phyloP scores from a whole-genome alignment of 2,888 invertebrate species.

The Melieria omissa region DNA sequence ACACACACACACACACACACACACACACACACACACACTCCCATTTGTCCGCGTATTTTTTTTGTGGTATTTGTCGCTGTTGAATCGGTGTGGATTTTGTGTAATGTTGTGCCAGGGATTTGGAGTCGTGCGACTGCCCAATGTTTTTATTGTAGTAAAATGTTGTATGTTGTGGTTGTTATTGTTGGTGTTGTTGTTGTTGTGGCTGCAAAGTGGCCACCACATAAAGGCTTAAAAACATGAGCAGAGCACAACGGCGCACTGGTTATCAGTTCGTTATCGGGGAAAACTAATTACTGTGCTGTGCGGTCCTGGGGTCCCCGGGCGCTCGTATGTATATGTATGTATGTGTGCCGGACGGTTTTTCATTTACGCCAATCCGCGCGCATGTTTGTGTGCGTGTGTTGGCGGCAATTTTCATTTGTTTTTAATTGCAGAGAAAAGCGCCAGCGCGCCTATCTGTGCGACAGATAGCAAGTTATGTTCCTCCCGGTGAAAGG shows the following conservation, averaged over 20 bases:
- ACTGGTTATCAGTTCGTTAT: constrained; percentile 59
- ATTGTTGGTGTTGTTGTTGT: constrained; percentile 19
- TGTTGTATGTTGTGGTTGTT: background rate
- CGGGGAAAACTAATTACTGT: constrained; percentile 62
- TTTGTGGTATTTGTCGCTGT: constrained; percentile 32
- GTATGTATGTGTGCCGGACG: background rate
- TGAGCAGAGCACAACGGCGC: constrained; percentile 17
- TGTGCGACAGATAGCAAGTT: background rate
- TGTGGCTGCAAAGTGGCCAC: constrained; percentile 17
- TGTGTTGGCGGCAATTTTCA: constrained; percentile 48
- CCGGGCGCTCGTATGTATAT: constrained; percentile 21
- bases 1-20: too few species aligned
- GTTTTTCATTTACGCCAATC: background rate
- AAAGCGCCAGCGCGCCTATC: constrained; percentile 9
- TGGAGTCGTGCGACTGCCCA: constrained; percentile 23
- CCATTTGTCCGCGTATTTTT: too few species aligned
- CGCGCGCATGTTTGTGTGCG: constrained; percentile 15
- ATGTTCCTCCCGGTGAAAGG: constrained; percentile 16
- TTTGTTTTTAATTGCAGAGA: constrained; percentile 42
- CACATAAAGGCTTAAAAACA: constrained; percentile 27
- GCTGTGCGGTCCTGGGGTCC: constrained; percentile 50
- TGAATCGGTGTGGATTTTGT: constrained; percentile 43
- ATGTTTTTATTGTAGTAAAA: constrained; percentile 24
- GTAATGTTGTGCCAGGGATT: constrained; percentile 44
- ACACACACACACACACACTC: too few species aligned